Percentiles rank a stretch among this genome's conserved stretches.
Evolutionary conservation across 2,888 invertebrate genomes (phyloP).

Genomic region (Lithophane leautieri): DNA sequence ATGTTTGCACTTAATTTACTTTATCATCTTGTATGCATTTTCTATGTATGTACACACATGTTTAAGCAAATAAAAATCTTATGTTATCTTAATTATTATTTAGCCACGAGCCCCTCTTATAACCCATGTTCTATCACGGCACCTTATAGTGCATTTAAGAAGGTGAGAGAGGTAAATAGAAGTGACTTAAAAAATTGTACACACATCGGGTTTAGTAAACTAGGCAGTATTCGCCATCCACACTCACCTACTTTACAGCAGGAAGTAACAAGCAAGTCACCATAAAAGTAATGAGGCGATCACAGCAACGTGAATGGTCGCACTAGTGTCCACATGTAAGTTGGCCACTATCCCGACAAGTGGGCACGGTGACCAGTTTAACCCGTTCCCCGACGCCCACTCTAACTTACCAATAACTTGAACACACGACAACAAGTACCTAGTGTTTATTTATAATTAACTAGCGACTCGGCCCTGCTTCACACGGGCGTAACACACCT

Average conservation of each 20-base stretch:
- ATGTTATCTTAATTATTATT: too few species aligned
- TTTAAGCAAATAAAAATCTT: too few species aligned
- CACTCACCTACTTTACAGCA: slow-evolving; percentile 25
- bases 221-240: neutral
- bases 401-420: slow-evolving; percentile 26
- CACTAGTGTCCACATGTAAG: slow-evolving; percentile 25
- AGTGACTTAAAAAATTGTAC: neutral
- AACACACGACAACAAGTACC: slow-evolving; percentile 17
- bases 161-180: neutral
- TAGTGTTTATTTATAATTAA: slow-evolving; percentile 7
- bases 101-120: too few species aligned
- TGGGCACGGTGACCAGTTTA: slow-evolving; percentile 43
- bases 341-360: slow-evolving; percentile 39
- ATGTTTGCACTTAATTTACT: too few species aligned
- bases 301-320: slow-evolving; percentile 8
- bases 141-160: neutral
- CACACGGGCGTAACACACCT: too few species aligned
- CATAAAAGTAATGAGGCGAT: slow-evolving; percentile 25
- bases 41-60: too few species aligned
- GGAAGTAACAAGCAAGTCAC: slow-evolving; percentile 31
- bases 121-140: too few species aligned
- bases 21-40: too few species aligned
- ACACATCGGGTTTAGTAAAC: neutral
- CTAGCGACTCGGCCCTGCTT: neutral
- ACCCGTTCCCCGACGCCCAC: slow-evolving; percentile 48